phyloP scores from a whole-genome alignment of 2,113 vertebrate genomes.

The Indicator maculatus region DNA sequence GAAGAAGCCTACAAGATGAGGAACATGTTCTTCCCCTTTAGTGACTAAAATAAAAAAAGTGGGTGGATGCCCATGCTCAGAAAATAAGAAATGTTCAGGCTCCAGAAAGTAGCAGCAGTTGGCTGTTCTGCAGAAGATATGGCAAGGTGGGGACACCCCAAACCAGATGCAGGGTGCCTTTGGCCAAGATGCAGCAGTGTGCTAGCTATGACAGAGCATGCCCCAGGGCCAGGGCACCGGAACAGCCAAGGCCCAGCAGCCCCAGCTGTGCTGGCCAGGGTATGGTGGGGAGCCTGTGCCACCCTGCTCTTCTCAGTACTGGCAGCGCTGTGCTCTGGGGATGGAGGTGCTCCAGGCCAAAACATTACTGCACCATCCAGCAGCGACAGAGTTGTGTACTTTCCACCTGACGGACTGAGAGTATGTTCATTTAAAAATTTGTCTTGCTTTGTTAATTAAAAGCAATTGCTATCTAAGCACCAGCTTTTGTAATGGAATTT shows the following conservation, averaged over 20 bases:
- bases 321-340: neutral
- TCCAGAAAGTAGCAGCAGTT: neutral
- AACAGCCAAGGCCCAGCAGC: neutral
- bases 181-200: neutral
- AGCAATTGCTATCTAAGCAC: neutral
- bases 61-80: neutral
- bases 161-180: neutral
- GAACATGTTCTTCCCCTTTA: neutral
- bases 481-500: constrained; percentile 1
- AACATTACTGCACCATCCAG: accelerated
- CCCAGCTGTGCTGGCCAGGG: accelerated
- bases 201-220: accelerated
- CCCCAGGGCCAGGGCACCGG: neutral
- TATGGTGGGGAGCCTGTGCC: neutral
- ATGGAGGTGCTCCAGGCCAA: accelerated
- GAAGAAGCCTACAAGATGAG: constrained; percentile 8
- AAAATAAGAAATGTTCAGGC: neutral
- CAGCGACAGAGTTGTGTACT: neutral
- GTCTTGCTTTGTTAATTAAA: constrained; percentile 9
- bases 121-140: neutral
- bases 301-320: neutral
- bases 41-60: neutral
- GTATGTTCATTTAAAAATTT: neutral
- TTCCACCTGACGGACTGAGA: neutral
- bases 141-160: neutral